phyloP scores from a whole-genome alignment of 1,140 invertebrate species.

The Nephotettix cincticeps region DNA sequence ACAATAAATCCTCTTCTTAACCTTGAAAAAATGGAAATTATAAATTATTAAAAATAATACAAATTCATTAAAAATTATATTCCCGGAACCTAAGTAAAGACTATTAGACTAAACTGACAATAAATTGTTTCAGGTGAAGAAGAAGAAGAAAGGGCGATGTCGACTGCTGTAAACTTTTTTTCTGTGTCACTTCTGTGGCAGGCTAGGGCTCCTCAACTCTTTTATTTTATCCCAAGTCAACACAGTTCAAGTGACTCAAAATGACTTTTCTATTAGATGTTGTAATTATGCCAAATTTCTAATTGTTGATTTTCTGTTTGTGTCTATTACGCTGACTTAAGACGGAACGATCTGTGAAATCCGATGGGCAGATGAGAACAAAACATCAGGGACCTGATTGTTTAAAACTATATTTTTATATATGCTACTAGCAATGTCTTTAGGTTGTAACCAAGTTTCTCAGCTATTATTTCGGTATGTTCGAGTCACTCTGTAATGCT shows the following conservation, averaged over 20 bases:
- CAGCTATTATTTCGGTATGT: neutral
- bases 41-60: too few species aligned
- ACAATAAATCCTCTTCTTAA: too few species aligned
- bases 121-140: slow-evolving; percentile 29
- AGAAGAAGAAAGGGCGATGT: slow-evolving; percentile 41
- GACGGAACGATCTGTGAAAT: slow-evolving; percentile 11
- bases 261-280: slow-evolving; percentile 22
- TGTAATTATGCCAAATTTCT: slow-evolving; percentile 23
- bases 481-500: slow-evolving; percentile 3
- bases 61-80: too few species aligned
- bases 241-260: slow-evolving; percentile 16
- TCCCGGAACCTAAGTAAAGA: too few species aligned
- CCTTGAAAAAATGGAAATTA: too few species aligned
- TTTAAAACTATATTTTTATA: slow-evolving; percentile 14
- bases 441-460: neutral
- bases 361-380: neutral
- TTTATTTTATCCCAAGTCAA: slow-evolving; percentile 16
- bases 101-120: too few species aligned
- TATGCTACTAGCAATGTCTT: neutral
- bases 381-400: slow-evolving; percentile 4
- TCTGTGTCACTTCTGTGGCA: neutral
- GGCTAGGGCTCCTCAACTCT: neutral
- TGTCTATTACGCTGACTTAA: neutral
- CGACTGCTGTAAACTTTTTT: slow-evolving; percentile 35
- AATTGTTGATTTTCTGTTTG: slow-evolving; percentile 23